Conservation (phyloP, 2,797 vertebrate species). For the Fringilla coelebs region DNA sequence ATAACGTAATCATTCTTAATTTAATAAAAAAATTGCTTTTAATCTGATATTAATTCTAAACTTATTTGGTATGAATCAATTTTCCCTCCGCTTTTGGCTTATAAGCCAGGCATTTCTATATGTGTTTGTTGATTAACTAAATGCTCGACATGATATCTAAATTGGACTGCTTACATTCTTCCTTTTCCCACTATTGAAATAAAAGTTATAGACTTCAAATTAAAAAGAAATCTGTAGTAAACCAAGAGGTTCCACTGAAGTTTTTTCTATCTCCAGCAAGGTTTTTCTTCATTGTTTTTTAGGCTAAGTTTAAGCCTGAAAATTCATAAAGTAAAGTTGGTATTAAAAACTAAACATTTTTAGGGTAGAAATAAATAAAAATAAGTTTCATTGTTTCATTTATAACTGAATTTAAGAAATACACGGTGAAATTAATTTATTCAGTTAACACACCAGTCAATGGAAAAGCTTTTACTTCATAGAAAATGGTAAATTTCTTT, state of each 20-base stretch:
- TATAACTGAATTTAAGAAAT: background rate
- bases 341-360: background rate
- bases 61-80: background rate
- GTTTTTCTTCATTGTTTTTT: background rate
- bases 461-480: background rate
- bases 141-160: background rate
- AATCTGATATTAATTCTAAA: background rate
- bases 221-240: background rate
- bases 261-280: background rate
- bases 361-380: background rate
- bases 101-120: background rate
- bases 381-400: background rate
- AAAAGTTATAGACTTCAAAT: background rate
- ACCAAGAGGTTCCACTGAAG: background rate
- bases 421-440: background rate
- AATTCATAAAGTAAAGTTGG: background rate
- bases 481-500: background rate
- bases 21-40: background rate
- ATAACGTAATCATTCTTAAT: background rate
- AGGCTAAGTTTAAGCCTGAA: background rate
- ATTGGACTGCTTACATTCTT: background rate
- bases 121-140: background rate
- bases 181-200: background rate
- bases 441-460: background rate
- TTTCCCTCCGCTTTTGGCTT: background rate